Evolutionary conservation across 2,888 invertebrate genomes (phyloP), one percentile per base, ranked within the genome.

Genomic region (Helicoverpa assulta): DNA sequence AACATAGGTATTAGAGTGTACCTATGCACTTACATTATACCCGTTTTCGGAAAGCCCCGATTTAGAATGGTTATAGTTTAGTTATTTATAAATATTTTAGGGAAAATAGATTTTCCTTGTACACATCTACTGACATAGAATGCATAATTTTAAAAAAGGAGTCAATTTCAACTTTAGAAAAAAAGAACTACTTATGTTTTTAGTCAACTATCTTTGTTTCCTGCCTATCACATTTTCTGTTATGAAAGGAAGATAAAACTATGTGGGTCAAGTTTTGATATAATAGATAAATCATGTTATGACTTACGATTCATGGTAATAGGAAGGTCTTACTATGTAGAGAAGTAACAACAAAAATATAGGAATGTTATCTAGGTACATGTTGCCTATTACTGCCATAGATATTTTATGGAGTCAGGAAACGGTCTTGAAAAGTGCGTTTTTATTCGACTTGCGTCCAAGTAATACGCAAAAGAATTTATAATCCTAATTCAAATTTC

Each of bases 201-300:
- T 70, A 50, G 73, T 71, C 71, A 80, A 76, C 70, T 74, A 21
- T 21, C 53, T 81, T 62, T 78, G 76, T 85, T 76, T 76, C 84
- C 84, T 83, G 85, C 77, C 72, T 55, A 58, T 66, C 58, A 65
- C 14, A 40, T 40, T 71, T 70, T 71, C 67, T 72, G 76, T 68
- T 67, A 66, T 60, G 71, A 74, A 61, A 73, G 59, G n/a, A 57
- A 78, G 88, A 88, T 89, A 89, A 79, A 68, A 71, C 67, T 53
- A 86, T 86, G 75, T 86, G 70, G 88, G 89, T 88, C 88, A 88
- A 86, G 84, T 87, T 86, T 87, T 84, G 81, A 81, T 84, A 78
- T 80, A 74, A 74, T 78, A 81, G 82, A 85, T 82, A 82, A 75
- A 73, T 81, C 72, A 67, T 67, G 70, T 69, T 72, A 56, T 69